phyloP scores from a whole-genome alignment of 2,888 invertebrate species.

The Trichogramma evanescens region DNA sequence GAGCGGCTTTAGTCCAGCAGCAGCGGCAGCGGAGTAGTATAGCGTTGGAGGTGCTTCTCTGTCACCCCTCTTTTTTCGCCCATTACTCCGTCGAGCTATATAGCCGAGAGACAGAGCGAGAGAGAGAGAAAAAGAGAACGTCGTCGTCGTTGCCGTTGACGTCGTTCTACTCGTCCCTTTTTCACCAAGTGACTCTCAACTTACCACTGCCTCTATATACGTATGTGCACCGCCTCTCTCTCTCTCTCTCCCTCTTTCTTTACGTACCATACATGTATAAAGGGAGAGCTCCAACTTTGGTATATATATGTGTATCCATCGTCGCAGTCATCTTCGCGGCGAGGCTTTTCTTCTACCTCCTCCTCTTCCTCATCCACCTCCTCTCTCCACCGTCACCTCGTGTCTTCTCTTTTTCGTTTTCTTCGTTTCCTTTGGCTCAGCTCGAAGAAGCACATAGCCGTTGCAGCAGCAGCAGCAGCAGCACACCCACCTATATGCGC shows the following conservation, averaged over 20 bases:
- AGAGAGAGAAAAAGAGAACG: constrained; percentile 30
- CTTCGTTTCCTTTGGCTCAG: background rate
- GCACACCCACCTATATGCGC: no score
- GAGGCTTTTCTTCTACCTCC: constrained; percentile 10
- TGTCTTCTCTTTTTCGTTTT: constrained; percentile 21
- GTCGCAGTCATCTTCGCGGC: background rate
- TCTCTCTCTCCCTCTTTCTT: background rate
- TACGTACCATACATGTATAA: constrained; percentile 7
- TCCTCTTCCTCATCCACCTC: constrained; percentile 15
- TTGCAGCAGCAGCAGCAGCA: no score
- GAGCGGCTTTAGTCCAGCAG: no score
- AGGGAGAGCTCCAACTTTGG: constrained; percentile 8
- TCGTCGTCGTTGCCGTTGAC: constrained; percentile 19
- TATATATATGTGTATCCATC: no score
- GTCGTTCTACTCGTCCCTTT: constrained; percentile 9
- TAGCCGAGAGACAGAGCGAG: constrained; percentile 20
- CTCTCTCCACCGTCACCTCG: constrained; percentile 30
- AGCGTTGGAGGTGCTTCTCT: background rate
- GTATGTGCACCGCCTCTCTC: background rate
- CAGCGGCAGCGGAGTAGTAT: no score
- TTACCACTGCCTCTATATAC: constrained; percentile 20
- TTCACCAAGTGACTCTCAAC: constrained; percentile 29
- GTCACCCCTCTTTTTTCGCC: constrained; percentile 25
- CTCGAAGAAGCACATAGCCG: no score
- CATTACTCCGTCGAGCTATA: constrained; percentile 32